Base-by-base conservation (phyloP, 2,888 invertebrate genomes). In the Clanis bilineata region DNA sequence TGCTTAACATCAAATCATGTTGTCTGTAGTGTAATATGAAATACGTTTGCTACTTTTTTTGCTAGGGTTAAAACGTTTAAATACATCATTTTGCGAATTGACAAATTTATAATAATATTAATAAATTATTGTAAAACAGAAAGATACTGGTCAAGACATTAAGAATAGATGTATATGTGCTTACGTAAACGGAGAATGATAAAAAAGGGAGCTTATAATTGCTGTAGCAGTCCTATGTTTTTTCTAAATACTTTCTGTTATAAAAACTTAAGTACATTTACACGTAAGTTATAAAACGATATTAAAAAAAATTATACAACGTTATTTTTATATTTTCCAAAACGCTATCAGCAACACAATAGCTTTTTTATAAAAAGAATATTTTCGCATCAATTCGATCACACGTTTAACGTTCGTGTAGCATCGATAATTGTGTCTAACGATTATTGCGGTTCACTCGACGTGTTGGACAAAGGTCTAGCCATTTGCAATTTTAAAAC, bases 401-500 rank as follows among this genome's bases (percentile, higher is more conserved):
- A 47, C 36, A 55, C 23, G 57, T 58, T 25, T 47, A 15, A 23
- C 15, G 15, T 47, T 58, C 58, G 47, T 58, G 58, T 22, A 51
- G 28, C 36, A 39, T 58, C 38, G 38, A 39, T 47, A 58, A 51
- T 58, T 58, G 51, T 39, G 39, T 39, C 51, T 51, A 58, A 58
- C 36, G 18, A 51, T 39, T 39, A 23, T 38, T 44, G 23, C 47
- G 28, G 47, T 23, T 38, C 58, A 3, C 18, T 21, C 51, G 18
- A 51, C 36, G 23, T 6, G 38, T 51, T 10, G 51, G 45, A 28
- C 72, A 73, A 76, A 76, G 74, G 73, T 74, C 60, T 57, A 23
- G n/a, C 57, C 51, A 57, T 54, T 60, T 39, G 38, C 56, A 47
- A 60, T 39, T 58, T 47, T 51, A 60, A 61, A 60, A 58, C 36